Percentiles rank a stretch among this genome's conserved stretches.
Conservation (phyloP, 92 coral and sea anemone genomes). For the Palythoa grandiflora region DNA sequence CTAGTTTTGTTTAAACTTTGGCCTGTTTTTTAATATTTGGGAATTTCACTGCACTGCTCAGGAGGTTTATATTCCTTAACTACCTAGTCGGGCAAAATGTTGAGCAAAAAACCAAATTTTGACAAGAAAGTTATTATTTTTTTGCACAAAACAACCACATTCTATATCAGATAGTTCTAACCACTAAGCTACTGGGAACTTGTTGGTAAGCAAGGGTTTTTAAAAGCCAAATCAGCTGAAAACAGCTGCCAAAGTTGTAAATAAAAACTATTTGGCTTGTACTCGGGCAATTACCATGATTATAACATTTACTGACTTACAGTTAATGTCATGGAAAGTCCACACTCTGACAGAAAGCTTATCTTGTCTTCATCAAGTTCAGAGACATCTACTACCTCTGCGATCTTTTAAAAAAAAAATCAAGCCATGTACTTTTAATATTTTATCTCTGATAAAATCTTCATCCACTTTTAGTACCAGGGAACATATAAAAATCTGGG, state of each 20-base stretch:
- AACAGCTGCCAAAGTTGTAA: neutral
- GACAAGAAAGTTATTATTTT: no score
- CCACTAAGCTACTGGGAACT: neutral
- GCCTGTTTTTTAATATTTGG: no score
- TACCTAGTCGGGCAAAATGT: no score
- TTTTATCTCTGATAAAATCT: no score
- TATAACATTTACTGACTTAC: slow-evolving; percentile 43
- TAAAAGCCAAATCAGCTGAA: neutral
- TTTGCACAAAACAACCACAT: no score
- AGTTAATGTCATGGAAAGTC: slow-evolving; percentile 60
- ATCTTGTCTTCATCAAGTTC: slow-evolving; percentile 62
- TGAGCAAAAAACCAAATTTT: no score
- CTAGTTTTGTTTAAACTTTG: no score
- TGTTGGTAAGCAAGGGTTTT: neutral
- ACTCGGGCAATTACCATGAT: neutral
- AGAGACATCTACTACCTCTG: slow-evolving; percentile 58
- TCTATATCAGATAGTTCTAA: no score
- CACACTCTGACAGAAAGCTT: slow-evolving; percentile 60
- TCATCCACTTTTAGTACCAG: neutral
- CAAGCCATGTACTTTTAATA: neutral
- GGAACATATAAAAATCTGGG: neutral
- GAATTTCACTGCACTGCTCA: no score
- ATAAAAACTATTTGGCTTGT: neutral
- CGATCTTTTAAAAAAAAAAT: slow-evolving; percentile 38
- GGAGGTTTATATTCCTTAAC: no score